Evolutionary conservation across 2,797 vertebrate genomes (phyloP), one percentile per base, ranked within the genome.

Genomic region (Clarias fuscus): DNA sequence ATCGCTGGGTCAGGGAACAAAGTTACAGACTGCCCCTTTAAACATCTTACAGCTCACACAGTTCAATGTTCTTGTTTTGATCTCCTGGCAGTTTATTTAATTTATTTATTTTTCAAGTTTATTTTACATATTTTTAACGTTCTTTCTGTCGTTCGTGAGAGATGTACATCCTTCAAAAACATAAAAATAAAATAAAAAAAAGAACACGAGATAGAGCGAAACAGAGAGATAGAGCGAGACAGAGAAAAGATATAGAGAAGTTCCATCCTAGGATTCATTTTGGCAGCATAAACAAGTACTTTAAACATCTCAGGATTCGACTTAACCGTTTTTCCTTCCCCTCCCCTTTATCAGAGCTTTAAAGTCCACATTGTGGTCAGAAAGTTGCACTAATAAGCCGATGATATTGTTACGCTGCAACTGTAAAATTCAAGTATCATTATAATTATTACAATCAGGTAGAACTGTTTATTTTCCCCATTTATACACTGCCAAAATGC

Each of bases 401-500:
- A 78, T 7, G 71, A 85, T 48, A 70, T 76, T 85, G 86, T 88
- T 84, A 81, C 58, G 84, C 83, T 83, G 82, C 67, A 84, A 84
- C 27, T 81, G 76, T 81, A 65, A 83, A 85, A 87, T 88, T 90
- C 88, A 88, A 88, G 89, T 87, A 88, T 87, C 65, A 65, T 81
- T 4, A 62, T 77, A 20, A 59, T 78, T 33, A 33, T 27, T n/a
- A 71, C 65, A 53, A 83, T 86, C 84, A 85, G 84, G 87, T 86
- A 86, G 58, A 73, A 82, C 59, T 86, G 56, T 77, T 68, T 30
- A 85, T 59, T 82, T 67, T 48, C 76, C 59, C 53, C 92, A 90
- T 68, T 86, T 90, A 92, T 90, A 88, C 67, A 86, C 93, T 93
- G 92, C 92, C 82, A 88, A 91, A 92, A 88, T 89, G 84, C 88